These are phyloP conservation scores for Amblyjoppa proteus DNA, from an alignment of 2,888 invertebrate species.

Conservation along the genomic window DNA sequence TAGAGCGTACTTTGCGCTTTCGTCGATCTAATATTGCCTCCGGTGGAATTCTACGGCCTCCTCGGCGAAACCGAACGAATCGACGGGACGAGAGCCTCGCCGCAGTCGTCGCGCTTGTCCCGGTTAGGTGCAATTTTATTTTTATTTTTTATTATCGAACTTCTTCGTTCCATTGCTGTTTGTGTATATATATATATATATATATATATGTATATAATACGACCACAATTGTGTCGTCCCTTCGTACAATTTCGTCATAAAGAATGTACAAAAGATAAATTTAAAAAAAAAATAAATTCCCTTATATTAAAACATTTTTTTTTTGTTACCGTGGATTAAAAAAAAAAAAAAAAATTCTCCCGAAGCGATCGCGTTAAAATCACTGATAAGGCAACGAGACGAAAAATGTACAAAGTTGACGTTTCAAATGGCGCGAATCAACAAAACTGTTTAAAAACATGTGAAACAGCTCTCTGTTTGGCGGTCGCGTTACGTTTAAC, in stretches of 20 bases:
- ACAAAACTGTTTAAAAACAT: constrained; percentile 44
- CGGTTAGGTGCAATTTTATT: constrained; percentile 1
- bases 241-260: neutral
- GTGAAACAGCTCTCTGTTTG: constrained; percentile 19
- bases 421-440: constrained; percentile 1
- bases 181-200: neutral
- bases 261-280: neutral
- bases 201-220: neutral
- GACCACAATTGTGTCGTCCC: neutral
- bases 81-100: constrained; percentile 1
- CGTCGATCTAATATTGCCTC: constrained; percentile 28
- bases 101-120: neutral
- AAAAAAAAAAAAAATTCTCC: neutral
- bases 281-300: neutral
- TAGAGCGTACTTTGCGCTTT: constrained; percentile 6
- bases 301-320: neutral
- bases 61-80: constrained; percentile 10
- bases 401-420: neutral
- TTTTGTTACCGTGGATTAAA: neutral
- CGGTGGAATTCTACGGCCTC: constrained; percentile 24
- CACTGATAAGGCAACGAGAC: constrained; percentile 21
- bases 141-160: neutral
- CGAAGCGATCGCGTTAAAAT: neutral
- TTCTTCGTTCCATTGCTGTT: neutral
- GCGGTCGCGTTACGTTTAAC: neutral